Conservation (phyloP, 2,797 vertebrate genomes). For the Helostoma temminkii region DNA sequence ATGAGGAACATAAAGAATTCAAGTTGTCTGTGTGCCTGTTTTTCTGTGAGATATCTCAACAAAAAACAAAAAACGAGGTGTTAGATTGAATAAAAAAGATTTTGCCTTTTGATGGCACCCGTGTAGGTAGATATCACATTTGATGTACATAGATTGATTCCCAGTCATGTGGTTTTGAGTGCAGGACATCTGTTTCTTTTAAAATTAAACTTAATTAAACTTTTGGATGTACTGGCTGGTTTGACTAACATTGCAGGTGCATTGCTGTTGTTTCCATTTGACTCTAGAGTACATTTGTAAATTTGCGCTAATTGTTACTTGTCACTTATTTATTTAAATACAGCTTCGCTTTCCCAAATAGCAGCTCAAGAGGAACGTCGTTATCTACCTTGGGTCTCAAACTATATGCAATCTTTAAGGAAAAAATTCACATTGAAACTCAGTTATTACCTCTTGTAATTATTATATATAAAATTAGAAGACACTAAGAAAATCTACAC, state of each 20-base stretch:
- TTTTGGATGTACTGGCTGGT: background rate
- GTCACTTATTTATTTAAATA: slow-evolving; percentile 13
- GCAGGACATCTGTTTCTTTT: too few relatives aligned
- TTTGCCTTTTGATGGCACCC: background rate
- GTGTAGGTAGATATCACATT: too few relatives aligned
- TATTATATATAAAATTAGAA: too few relatives aligned
- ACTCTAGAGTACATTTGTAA: background rate
- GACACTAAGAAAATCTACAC: too few relatives aligned
- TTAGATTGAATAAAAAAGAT: background rate
- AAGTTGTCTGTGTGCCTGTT: background rate
- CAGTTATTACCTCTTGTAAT: slow-evolving; percentile 1
- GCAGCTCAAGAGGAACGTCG: slow-evolving; percentile 2
- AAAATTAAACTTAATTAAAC: slow-evolving; percentile 3
- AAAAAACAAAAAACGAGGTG: background rate
- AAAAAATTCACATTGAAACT: slow-evolving; percentile 11
- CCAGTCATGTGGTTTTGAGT: background rate
- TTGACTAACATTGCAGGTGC: slow-evolving; percentile 9
- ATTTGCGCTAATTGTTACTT: slow-evolving; percentile 5
- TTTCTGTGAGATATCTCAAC: background rate
- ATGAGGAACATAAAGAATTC: background rate
- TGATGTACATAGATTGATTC: too few relatives aligned
- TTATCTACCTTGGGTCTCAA: slow-evolving; percentile 11
- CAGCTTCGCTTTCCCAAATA: slow-evolving; percentile 24
- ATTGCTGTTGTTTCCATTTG: slow-evolving; percentile 18
- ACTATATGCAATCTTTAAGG: background rate